Evolutionary conservation across 2,113 vertebrate species (phyloP).

Genomic region (Toxotes jaculatrix): DNA sequence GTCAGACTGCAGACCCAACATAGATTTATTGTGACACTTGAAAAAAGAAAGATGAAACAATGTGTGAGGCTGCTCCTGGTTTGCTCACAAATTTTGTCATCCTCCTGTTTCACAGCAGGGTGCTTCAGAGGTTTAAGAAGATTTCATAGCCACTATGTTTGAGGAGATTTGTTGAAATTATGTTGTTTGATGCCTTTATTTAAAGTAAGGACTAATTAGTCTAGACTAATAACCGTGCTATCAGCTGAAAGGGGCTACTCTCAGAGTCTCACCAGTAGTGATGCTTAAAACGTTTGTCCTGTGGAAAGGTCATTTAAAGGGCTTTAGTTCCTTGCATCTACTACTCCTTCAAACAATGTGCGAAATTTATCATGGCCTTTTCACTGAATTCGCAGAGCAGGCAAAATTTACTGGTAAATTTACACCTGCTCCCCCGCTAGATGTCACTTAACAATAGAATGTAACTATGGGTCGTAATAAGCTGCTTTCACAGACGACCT

Average conservation of each 20-base stretch:
- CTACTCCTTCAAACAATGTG: too few relatives aligned
- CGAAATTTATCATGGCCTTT: too few relatives aligned
- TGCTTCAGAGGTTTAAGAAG: neutral
- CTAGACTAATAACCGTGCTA: neutral
- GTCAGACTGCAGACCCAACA: slow-evolving; percentile 49
- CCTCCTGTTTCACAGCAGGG: neutral
- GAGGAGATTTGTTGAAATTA: neutral
- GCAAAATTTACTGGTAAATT: too few relatives aligned
- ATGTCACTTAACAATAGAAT: too few relatives aligned
- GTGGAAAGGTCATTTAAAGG: neutral
- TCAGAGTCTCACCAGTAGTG: too few relatives aligned
- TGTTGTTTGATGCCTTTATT: neutral
- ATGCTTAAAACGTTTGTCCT: neutral
- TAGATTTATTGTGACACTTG: slow-evolving; percentile 56
- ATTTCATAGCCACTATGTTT: too few relatives aligned
- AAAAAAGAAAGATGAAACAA: slow-evolving; percentile 32
- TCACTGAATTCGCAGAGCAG: too few relatives aligned
- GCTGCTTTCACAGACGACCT: too few relatives aligned
- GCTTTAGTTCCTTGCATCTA: neutral
- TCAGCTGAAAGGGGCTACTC: too few relatives aligned
- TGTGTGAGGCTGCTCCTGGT: slow-evolving; percentile 32
- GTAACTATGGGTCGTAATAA: too few relatives aligned
- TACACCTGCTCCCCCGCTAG: too few relatives aligned
- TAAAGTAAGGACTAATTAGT: neutral
- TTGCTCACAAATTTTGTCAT: slow-evolving; percentile 19